These are phyloP conservation scores for Heliconius eleuchia DNA, from an alignment of 1,140 invertebrate species.

Conservation along the genomic window DNA sequence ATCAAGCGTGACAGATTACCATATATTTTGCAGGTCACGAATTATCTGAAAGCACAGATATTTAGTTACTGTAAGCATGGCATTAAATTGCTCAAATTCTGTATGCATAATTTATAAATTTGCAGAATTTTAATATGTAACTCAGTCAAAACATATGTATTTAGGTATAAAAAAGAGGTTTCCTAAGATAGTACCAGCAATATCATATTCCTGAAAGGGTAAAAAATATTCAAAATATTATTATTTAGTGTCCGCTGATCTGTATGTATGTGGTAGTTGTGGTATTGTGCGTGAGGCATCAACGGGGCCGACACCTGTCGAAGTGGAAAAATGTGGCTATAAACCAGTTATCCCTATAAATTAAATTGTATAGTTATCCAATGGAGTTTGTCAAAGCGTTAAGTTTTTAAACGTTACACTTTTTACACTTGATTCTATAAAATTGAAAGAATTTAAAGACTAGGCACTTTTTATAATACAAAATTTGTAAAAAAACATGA, in stretches of 20 bases:
- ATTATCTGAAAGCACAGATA: too few species aligned
- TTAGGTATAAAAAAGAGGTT: too few species aligned
- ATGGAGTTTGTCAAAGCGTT: constrained; percentile 27
- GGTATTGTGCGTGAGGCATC: constrained; percentile 32
- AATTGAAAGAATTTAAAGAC: not conserved
- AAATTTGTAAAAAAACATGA: not conserved
- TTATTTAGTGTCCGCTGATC: constrained; percentile 35
- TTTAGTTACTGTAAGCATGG: too few species aligned
- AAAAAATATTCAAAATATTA: constrained; percentile 1
- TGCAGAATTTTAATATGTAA: too few species aligned
- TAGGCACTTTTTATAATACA: not conserved
- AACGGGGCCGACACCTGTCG: constrained; percentile 63
- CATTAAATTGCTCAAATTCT: too few species aligned
- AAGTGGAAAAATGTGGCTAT: constrained; percentile 45
- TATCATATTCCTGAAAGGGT: too few species aligned
- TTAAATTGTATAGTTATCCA: constrained; percentile 37
- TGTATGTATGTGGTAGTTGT: constrained; percentile 18
- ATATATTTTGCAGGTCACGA: constrained; percentile 28
- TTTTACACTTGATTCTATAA: not conserved
- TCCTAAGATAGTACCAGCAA: too few species aligned
- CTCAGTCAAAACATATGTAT: too few species aligned
- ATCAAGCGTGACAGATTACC: constrained; percentile 18
- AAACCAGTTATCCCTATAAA: constrained; percentile 39
- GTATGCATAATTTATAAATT: too few species aligned
- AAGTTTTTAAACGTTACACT: not conserved